phyloP scores from a whole-genome alignment of 2,797 vertebrate genomes.

The Acanthiza pusilla region DNA sequence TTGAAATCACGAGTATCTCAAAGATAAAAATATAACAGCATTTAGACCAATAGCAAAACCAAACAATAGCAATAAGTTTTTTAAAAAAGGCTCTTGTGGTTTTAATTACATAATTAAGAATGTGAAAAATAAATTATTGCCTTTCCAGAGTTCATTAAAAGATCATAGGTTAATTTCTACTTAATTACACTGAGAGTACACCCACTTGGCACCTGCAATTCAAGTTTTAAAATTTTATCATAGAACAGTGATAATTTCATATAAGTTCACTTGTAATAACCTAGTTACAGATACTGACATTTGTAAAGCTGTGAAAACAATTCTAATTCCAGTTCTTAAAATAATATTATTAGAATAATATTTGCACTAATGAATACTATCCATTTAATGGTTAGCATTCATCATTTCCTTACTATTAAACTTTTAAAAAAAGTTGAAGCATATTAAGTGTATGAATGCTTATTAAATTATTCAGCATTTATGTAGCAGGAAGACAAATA shows the following conservation, averaged over 20 bases:
- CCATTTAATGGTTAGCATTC: background rate
- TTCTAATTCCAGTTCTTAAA: background rate
- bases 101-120: background rate
- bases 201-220: background rate
- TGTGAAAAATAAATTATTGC: background rate
- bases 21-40: background rate
- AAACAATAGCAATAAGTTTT: background rate
- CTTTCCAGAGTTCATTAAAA: background rate
- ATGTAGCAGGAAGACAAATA: background rate
- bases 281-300: background rate
- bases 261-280: background rate
- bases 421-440: background rate
- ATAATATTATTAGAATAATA: background rate
- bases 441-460: background rate
- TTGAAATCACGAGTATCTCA: background rate
- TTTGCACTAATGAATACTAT: background rate
- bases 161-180: background rate
- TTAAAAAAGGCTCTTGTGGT: background rate
- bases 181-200: background rate
- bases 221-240: background rate
- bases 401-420: background rate
- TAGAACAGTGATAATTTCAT: background rate
- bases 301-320: background rate
- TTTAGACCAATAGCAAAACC: background rate
- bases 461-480: background rate